Base-by-base conservation (phyloP, 2,888 invertebrate species). In the Nemurella pictetii region DNA sequence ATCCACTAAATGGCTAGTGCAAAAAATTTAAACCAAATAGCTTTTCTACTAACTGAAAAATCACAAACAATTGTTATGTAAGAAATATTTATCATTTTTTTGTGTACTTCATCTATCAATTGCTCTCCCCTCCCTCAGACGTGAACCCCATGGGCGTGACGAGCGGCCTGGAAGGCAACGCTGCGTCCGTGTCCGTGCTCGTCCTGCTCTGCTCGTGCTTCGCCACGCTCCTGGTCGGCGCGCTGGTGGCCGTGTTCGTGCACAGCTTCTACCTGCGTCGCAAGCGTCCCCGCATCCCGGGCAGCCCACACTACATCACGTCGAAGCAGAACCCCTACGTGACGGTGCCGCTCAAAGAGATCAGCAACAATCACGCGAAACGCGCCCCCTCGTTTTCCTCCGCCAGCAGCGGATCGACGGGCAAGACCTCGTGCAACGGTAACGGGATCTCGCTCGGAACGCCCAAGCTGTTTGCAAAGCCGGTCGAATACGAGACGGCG, bases 311-410 rank as follows among this genome's bases (percentile, higher is more conserved):
- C 89, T 97, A 96, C 89, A 95, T 95, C 87, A 94, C 95, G 32
- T 92, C 95, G 0, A 96, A 95, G 89, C 95, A 87, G 82, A 96
- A 96, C 89, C 95, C 96, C 87, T 96, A 96, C 90, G 95, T 96
- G 86, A 94, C 96, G 29, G 94, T 96, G 77, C 96, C 96, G 0
- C 91, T 96, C 86, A 95, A 95, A 89, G 96, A 96, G 90, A 94
- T 95, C 89, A 92, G 93, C 87, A 89, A 91, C 20, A 87, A 84
- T 7, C 85, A 85, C 85, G 32, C 81, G n/a, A 95, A 95, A 89
- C 92, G 95, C 0, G 94, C 95, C 88, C 94, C 95, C 9, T 95
- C 95, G 27, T 95, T 95, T 90, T 93, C 86, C 1, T 86, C 86
- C 15, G 84, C 85, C 26, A 85, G 85, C 82, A 85, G 85, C 55